Percentiles rank a stretch among this genome's conserved stretches.
These are phyloP conservation scores for Protonibea diacanthus DNA, from an alignment of 2,797 vertebrate genomes.

Conservation along the genomic window DNA sequence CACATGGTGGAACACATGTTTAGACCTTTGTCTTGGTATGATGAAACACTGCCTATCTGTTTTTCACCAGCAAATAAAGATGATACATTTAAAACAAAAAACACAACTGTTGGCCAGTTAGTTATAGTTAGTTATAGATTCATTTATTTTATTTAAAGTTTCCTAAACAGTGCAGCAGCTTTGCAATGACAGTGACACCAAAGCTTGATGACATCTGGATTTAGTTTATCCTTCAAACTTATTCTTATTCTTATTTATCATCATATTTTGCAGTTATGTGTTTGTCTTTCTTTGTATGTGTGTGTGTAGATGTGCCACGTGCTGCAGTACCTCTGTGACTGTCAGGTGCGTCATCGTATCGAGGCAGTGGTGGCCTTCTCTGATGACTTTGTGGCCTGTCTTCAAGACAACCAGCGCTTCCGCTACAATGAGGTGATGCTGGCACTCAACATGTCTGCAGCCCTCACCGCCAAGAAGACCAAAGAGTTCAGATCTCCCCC, in stretches of 20 bases:
- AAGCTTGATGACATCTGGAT: not conserved
- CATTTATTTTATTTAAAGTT: too few species aligned
- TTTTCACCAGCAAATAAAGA: not conserved
- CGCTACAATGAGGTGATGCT: slow-evolving; percentile 99
- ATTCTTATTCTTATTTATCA: not conserved
- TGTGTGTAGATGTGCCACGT: slow-evolving; percentile 93
- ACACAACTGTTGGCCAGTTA: not conserved
- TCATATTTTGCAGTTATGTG: not conserved
- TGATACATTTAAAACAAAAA: not conserved
- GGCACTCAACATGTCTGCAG: slow-evolving; percentile 97
- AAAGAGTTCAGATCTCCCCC: slow-evolving; percentile 97
- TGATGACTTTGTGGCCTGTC: slow-evolving; percentile 94
- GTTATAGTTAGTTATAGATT: not conserved
- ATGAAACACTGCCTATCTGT: not conserved
- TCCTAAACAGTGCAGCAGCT: not conserved
- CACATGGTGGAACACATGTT: not conserved
- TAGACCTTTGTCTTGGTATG: not conserved
- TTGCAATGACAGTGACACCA: not conserved
- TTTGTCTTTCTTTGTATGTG: slow-evolving; percentile 18
- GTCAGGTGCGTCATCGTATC: slow-evolving; percentile 95
- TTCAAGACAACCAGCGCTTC: slow-evolving; percentile 96
- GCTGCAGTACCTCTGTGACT: slow-evolving; percentile 96
- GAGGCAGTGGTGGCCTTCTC: slow-evolving; percentile 98
- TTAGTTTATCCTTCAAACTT: not conserved
- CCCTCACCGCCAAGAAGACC: slow-evolving; percentile 95